Conservation (phyloP, 2,113 vertebrate species). For the Calonectris borealis region DNA sequence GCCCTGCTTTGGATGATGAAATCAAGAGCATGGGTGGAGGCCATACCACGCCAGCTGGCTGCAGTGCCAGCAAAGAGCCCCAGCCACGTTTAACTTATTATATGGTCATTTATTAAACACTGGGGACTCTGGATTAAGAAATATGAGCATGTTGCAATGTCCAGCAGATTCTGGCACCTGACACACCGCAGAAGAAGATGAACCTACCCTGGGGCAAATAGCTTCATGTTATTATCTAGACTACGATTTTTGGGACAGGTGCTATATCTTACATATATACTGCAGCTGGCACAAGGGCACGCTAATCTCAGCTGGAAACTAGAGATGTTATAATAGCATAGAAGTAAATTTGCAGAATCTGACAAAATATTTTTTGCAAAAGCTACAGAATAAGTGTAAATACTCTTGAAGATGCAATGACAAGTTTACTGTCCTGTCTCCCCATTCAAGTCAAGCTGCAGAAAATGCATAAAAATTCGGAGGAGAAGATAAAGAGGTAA, state of each 20-base stretch:
- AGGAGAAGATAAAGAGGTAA: background rate
- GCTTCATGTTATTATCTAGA: background rate
- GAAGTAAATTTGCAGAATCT: background rate
- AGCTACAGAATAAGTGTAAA: background rate
- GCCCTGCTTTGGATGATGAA: background rate
- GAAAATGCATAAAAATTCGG: background rate
- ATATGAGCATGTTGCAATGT: rapidly evolving
- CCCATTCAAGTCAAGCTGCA: background rate
- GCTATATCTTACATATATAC: background rate
- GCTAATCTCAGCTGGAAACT: background rate
- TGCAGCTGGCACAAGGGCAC: background rate
- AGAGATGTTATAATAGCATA: rapidly evolving
- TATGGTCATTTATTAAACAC: background rate
- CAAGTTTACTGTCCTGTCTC: background rate
- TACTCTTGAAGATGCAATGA: rapidly evolving
- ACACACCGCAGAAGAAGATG: background rate
- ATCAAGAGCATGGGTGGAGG: background rate
- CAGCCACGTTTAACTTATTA: rapidly evolving
- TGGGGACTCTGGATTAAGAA: background rate
- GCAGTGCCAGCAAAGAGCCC: rapidly evolving
- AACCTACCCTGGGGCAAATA: background rate
- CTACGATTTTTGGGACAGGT: background rate
- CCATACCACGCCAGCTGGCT: background rate
- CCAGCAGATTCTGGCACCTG: background rate
- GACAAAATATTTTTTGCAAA: background rate